Evolutionary conservation across 2,888 invertebrate genomes (phyloP), one percentile per base, ranked within the genome.

Genomic region (Lobophora halterata): DNA sequence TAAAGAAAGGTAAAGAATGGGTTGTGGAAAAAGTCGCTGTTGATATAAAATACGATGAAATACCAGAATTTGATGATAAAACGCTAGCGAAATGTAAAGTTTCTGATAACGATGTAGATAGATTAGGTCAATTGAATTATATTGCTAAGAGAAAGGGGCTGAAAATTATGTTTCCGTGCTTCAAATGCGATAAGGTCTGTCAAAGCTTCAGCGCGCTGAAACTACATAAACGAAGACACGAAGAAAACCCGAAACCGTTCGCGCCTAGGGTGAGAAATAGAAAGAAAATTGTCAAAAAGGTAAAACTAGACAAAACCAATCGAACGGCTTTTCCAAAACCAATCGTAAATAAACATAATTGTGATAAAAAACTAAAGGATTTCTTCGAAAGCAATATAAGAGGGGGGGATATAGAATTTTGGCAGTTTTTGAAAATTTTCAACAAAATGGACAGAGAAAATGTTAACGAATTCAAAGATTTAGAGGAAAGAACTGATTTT

Each of bases 341-440:
- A 0, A 74, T 85, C 0, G 52, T 49, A 3, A 67, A 67, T 19
- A 82, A 72, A 1, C 82, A 85, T 2, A 79, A 69, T 46, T 83
- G 83, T 25, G 82, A 85, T 11, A 64, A 66, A 2, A 52, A 71
- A 18, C 38, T 86, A 0, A 78, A 64, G 9, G 63, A 74, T 0
- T 86, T 86, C 36, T 86, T 79, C 23, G 63, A 76, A 10, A 70
- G 62, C 0, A 78, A 83, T 8, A 71, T 85, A 0, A 69, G 73
- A 46, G 85, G 85, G 0, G 68, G 70, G 0, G 77, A 83, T 26
- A 66, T 85, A 1, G 81, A 82, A 10, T 86, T 86, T 24, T 80
- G 82, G 77, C 83, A 86, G 13, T 86, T 86, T 45, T 29, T 83
- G 6, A 83, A 83, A 34, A 81, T 83, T 1, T 85, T 66, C 30